These are phyloP conservation scores for Theocolax elegans DNA, from an alignment of 1,140 invertebrate species.

Conservation along the genomic window DNA sequence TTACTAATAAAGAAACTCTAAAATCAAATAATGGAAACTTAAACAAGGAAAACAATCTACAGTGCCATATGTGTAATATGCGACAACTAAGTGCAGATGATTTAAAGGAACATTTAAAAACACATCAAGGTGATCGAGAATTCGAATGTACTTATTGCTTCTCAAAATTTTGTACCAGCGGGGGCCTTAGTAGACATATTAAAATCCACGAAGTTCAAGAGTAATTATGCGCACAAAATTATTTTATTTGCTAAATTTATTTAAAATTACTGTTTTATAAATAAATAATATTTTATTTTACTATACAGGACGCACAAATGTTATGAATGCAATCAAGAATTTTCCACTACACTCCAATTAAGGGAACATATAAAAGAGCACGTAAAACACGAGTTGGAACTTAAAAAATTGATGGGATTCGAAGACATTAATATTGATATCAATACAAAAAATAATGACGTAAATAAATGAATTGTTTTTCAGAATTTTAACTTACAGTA, in stretches of 20 bases:
- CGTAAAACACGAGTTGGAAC: conserved; percentile 27
- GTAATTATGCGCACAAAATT: conserved; percentile 48
- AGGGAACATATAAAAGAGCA: conserved; percentile 36
- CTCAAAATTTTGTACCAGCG: conserved; percentile 64
- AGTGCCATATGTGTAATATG: conserved; percentile 56
- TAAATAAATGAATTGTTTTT: not conserved
- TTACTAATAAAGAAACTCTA: no score
- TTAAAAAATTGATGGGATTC: conserved; percentile 9
- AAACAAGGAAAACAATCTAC: conserved; percentile 33
- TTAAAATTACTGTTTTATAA: no score
- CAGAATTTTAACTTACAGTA: not conserved
- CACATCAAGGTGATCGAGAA: conserved; percentile 62
- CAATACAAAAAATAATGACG: not conserved
- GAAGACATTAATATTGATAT: not conserved
- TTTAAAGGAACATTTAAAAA: conserved; percentile 69
- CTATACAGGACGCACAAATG: conserved; percentile 32
- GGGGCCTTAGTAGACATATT: conserved; percentile 64
- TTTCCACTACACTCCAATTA: conserved; percentile 17
- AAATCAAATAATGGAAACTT: not conserved
- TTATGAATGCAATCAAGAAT: conserved; percentile 39
- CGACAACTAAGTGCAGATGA: conserved; percentile 48
- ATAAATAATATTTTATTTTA: not conserved
- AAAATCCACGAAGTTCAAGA: conserved; percentile 53
- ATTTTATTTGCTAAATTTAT: not conserved
- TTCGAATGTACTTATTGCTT: conserved; percentile 65